Evolutionary conservation across 2,113 vertebrate species (phyloP).

Genomic region (Callocephalon fimbriatum): DNA sequence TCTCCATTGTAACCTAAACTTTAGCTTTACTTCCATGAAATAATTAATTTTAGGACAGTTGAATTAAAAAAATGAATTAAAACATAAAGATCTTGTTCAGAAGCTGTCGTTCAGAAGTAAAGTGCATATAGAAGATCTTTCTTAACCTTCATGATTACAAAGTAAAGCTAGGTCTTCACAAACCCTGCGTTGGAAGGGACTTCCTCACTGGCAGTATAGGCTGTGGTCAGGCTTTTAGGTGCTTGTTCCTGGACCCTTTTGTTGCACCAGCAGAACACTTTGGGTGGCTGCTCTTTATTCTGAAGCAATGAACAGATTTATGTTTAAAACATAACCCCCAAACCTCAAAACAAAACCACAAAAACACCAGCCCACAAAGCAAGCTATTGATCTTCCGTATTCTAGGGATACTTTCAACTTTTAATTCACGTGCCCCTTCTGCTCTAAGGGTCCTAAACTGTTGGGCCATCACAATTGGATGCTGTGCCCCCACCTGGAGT

Average conservation of each 20-base stretch:
- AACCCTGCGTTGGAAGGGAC: background rate
- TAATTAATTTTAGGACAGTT: background rate
- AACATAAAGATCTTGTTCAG: background rate
- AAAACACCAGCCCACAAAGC: background rate
- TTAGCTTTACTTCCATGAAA: background rate
- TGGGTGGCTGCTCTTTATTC: background rate
- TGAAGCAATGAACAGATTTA: background rate
- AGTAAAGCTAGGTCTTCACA: background rate
- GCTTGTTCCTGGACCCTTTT: background rate
- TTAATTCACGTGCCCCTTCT: background rate
- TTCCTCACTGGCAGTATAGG: background rate
- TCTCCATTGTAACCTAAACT: background rate
- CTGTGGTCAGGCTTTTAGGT: background rate
- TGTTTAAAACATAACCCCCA: background rate
- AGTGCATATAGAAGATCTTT: background rate
- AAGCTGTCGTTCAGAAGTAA: background rate
- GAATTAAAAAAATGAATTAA: background rate
- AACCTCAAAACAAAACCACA: background rate
- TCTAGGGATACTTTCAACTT: background rate
- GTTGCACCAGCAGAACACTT: background rate
- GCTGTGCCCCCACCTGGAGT: background rate
- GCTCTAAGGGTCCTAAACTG: background rate
- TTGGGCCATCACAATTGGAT: background rate
- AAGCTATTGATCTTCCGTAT: background rate
- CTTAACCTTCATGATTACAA: fast-evolving